Conservation (phyloP, 1,140 invertebrate species). For the Arion vulgaris region DNA sequence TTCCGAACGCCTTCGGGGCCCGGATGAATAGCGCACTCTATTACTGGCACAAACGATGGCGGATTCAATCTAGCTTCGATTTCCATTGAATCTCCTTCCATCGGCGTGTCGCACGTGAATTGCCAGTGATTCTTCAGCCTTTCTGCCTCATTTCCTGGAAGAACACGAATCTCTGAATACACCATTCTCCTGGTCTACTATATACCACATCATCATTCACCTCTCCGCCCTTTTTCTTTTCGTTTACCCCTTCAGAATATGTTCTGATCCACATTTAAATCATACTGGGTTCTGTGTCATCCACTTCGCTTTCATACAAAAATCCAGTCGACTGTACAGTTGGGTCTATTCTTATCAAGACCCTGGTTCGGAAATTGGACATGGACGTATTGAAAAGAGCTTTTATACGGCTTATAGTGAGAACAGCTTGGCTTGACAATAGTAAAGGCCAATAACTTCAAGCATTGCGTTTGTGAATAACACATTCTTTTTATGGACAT, state of each 20-base stretch:
- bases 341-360: neutral
- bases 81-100: neutral
- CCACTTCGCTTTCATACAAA: neutral
- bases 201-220: neutral
- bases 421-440: neutral
- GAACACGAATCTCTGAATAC: neutral
- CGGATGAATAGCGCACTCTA: neutral
- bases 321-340: neutral
- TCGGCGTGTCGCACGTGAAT: slow-evolving; percentile 5
- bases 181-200: neutral
- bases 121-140: neutral
- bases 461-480: neutral
- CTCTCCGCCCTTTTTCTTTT: neutral
- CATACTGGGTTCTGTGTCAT: neutral
- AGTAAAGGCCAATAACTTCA: neutral
- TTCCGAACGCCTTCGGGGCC: neutral
- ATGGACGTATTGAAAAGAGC: slow-evolving; percentile 2
- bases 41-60: neutral
- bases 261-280: neutral
- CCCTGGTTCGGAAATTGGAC: slow-evolving; percentile 5
- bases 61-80: slow-evolving; percentile 14
- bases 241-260: neutral
- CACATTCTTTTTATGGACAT: neutral
- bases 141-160: slow-evolving; percentile 15
- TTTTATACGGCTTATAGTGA: neutral